Percentiles rank a stretch among this genome's conserved stretches.
These are phyloP conservation scores for Zosterops hypoxanthus DNA, from an alignment of 2,113 vertebrate species.

Conservation along the genomic window DNA sequence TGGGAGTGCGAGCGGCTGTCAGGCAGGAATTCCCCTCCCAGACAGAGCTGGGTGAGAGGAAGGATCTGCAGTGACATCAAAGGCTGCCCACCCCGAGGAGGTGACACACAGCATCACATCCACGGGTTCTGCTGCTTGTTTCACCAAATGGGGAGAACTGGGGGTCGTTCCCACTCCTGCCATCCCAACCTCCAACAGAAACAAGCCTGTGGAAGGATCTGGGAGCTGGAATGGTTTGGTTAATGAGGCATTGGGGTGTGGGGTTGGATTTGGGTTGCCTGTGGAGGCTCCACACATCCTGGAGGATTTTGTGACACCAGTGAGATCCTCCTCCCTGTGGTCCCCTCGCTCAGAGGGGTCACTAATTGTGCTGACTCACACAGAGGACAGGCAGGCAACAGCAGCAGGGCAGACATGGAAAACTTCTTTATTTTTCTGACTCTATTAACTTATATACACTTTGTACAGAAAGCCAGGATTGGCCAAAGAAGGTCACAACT, in stretches of 20 bases:
- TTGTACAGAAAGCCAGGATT: too few species aligned
- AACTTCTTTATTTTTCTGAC: too few species aligned
- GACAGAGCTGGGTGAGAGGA: not conserved
- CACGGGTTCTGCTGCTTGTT: rapidly evolving
- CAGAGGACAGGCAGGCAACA: too few species aligned
- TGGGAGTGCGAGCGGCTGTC: not conserved
- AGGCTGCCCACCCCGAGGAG: not conserved
- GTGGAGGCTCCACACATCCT: rapidly evolving
- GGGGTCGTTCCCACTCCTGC: not conserved
- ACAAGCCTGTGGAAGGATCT: too few species aligned
- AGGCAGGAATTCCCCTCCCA: constrained; percentile 12
- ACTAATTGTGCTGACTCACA: too few species aligned
- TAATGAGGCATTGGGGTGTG: not conserved
- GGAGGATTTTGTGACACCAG: rapidly evolving
- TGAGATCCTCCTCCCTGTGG: not conserved
- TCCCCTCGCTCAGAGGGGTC: too few species aligned
- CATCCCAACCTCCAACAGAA: not conserved
- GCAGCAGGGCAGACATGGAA: too few species aligned
- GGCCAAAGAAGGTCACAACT: too few species aligned
- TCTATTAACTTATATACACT: too few species aligned
- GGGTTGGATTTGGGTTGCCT: not conserved
- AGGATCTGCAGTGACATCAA: not conserved
- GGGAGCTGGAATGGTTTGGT: not conserved
- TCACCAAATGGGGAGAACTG: not conserved
- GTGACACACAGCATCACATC: not conserved